Evolutionary conservation across 2,888 invertebrate species (phyloP).

Genomic region (Xestobium rufovillosum): DNA sequence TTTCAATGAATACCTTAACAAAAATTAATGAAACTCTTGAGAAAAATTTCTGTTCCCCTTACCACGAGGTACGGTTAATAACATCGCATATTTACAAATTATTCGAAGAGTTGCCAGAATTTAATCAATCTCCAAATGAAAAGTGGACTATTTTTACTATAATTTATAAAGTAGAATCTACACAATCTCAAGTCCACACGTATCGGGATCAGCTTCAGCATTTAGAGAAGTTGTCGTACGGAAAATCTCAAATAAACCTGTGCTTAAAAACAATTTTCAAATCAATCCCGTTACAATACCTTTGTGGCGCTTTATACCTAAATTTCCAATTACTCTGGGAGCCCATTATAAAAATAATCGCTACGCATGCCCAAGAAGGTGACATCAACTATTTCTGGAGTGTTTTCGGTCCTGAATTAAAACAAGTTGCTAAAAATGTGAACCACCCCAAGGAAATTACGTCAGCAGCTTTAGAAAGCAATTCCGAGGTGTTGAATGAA

Average conservation of each 20-base stretch:
- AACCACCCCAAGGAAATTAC: conserved; percentile 30
- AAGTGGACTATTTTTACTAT: conserved; percentile 56
- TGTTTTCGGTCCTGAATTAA: conserved; percentile 55
- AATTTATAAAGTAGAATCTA: conserved; percentile 64
- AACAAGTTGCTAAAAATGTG: conserved; percentile 46
- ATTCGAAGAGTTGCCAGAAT: conserved; percentile 52
- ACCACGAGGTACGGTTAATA: conserved; percentile 60
- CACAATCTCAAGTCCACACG: conserved; percentile 64
- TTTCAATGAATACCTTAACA: conserved; percentile 43
- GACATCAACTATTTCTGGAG: conserved; percentile 63
- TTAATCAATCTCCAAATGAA: conserved; percentile 41
- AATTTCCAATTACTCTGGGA: conserved; percentile 90
- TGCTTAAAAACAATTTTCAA: conserved; percentile 52
- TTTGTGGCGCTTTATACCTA: conserved; percentile 74
- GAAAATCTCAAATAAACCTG: conserved; percentile 48
- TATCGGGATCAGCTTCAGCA: conserved; percentile 71
- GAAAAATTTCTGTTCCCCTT: conserved; percentile 59
- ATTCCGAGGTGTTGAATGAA: conserved; percentile 20
- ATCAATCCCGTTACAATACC: conserved; percentile 64
- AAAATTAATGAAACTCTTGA: conserved; percentile 50
- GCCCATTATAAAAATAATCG: conserved; percentile 67
- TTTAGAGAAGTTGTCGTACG: conserved; percentile 65
- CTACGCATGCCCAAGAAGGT: conserved; percentile 61
- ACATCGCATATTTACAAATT: conserved; percentile 67
- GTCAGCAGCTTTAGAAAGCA: conserved; percentile 17